These are phyloP conservation scores for Perizoma flavofasciatum DNA, from an alignment of 2,888 invertebrate species.

Conservation along the genomic window DNA sequence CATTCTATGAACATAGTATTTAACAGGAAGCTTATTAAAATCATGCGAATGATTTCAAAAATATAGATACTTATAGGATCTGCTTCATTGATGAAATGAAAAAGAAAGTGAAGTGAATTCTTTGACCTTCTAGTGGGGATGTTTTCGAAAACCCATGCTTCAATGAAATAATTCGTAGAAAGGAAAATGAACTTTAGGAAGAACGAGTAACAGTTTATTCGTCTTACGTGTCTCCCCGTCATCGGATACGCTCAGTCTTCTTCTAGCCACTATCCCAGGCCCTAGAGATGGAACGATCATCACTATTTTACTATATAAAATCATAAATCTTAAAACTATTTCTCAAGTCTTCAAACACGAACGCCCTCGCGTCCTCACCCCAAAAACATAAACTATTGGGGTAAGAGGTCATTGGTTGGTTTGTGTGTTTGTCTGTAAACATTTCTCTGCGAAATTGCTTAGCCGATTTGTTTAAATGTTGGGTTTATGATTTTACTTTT, in stretches of 20 bases:
- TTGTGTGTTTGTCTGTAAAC: too few relatives aligned
- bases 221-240: constrained; percentile 90
- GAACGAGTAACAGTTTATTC: constrained; percentile 40
- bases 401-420: too few relatives aligned
- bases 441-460: too few relatives aligned
- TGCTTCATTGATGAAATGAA: background rate
- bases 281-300: constrained; percentile 61
- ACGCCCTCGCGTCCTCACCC: too few relatives aligned
- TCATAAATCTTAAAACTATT: background rate
- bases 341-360: background rate
- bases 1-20: constrained; percentile 24
- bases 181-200: constrained; percentile 33
- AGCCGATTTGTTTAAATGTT: too few relatives aligned
- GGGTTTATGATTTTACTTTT: too few relatives aligned
- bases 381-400: too few relatives aligned
- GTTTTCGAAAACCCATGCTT: constrained; percentile 18
- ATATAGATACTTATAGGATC: background rate
- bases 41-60: background rate
- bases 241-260: constrained; percentile 87
- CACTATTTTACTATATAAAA: constrained; percentile 12
- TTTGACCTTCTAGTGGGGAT: too few relatives aligned
- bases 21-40: constrained; percentile 4
- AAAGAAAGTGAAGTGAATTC: too few relatives aligned
- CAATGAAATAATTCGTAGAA: constrained; percentile 30
- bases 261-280: constrained; percentile 80